Evolutionary conservation across 1,140 invertebrate genomes (phyloP), one percentile per base, ranked within the genome.

Genomic region (Probaryconus sp.): DNA sequence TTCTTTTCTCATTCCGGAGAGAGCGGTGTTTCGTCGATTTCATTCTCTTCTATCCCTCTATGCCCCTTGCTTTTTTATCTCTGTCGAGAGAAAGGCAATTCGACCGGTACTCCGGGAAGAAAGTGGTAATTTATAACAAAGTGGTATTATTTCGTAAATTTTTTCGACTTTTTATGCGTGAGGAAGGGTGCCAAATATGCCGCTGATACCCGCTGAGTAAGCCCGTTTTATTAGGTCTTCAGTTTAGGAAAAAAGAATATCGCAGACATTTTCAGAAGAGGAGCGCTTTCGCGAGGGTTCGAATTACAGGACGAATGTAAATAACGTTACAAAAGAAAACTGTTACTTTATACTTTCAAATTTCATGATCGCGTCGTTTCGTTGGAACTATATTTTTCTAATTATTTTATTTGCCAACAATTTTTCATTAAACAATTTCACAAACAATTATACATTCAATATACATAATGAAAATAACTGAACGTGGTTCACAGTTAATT

Each of bases 41-140:
- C 58, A 53, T 69, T 58, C 38, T 11, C 30, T 0, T 6, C 38
- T 48, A 56, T 63, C 55, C 51, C 17, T 3, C 18, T 31, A 17
- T 1, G 6, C 18, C 31, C 43, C 28, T 33, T 13, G 16, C n/a
- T 63, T 65, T 69, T 76, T 70, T 67, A 50, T 61, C 53, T 21
- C 55, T 10, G 31, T 17, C 45, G 35, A n/a, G 63, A 58, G 58
- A 21, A 48, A 47, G 53, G 45, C 53, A 65, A 75, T 75, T 75
- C 50, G 55, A 11, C 56, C 6, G 43, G 33, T 18, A 37, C 48
- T 63, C 38, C 17, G 35, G 43, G 6, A 38, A 48, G 53, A 63
- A 63, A 58, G 28, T 35, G 60, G 65, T 75, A 75, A 69, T 69
- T 69, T 75, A 69, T 69, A 65, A 75, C 58, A 75, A 75, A 75